Percentiles rank a stretch among this genome's conserved stretches.
Conservation (phyloP, 2,888 invertebrate genomes). For the Acleris sparsana region DNA sequence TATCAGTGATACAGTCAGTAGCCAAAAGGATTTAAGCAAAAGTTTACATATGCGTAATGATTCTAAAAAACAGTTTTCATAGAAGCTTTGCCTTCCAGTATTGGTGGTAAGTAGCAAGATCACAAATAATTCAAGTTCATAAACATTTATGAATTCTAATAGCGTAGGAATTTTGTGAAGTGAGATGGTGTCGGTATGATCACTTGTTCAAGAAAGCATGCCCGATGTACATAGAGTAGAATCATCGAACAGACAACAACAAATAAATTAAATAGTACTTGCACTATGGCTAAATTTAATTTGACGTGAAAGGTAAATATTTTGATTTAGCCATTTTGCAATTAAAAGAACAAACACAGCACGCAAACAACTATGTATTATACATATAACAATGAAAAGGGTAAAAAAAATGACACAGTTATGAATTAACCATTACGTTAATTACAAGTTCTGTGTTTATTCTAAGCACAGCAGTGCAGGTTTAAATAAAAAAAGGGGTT, state of each 20-base stretch:
- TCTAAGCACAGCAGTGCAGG: neutral
- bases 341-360: slow-evolving; percentile 8
- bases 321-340: slow-evolving; percentile 1
- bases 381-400: neutral
- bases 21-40: too few relatives aligned
- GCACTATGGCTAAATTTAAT: slow-evolving; percentile 13
- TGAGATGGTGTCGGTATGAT: slow-evolving; percentile 48
- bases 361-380: neutral
- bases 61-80: too few relatives aligned
- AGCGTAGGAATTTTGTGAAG: slow-evolving; percentile 30
- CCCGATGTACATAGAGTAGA: slow-evolving; percentile 27
- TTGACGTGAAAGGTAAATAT: neutral
- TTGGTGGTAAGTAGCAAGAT: neutral
- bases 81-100: too few relatives aligned
- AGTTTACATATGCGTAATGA: too few relatives aligned
- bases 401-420: too few relatives aligned
- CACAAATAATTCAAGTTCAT: neutral
- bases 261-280: slow-evolving; percentile 1
- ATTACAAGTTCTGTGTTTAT: slow-evolving; percentile 1
- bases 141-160: neutral
- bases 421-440: neutral
- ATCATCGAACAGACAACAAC: slow-evolving; percentile 35
- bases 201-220: slow-evolving; percentile 23
- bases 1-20: too few relatives aligned
- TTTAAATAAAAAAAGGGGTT: neutral